Conservation (phyloP, 2,113 vertebrate species). For the Morone chrysops region DNA sequence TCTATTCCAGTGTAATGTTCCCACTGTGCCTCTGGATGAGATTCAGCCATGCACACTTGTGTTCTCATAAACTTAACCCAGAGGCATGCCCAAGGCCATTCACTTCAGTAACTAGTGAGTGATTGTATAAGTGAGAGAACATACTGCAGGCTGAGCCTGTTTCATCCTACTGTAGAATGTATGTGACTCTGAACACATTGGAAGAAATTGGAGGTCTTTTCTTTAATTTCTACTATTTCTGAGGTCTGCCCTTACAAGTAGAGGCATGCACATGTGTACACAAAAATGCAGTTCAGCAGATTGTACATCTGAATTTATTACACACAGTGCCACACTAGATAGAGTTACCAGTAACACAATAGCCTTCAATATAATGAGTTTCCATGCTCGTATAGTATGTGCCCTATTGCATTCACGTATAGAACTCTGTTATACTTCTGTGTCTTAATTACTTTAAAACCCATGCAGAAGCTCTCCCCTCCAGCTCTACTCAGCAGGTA, state of each 20-base stretch:
- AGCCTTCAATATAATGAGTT: neutral
- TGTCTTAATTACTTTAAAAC: slow-evolving; percentile 62
- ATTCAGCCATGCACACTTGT: slow-evolving; percentile 11
- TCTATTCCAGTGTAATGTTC: neutral
- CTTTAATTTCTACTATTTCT: neutral
- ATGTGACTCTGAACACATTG: too few relatives aligned
- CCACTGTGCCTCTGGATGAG: neutral
- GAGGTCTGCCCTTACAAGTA: neutral
- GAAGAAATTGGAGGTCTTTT: neutral
- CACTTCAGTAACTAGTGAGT: slow-evolving; percentile 2
- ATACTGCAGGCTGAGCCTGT: neutral
- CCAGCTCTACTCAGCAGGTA: slow-evolving; percentile 40
- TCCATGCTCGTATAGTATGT: neutral
- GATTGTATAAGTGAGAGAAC: slow-evolving; percentile 1
- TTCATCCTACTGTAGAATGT: neutral
- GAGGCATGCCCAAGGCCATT: slow-evolving; percentile 24
- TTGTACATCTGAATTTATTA: too few relatives aligned
- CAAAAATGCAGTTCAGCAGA: too few relatives aligned
- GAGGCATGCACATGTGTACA: neutral
- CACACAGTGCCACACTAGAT: too few relatives aligned
- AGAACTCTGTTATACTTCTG: slow-evolving; percentile 26
- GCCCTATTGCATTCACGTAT: neutral
- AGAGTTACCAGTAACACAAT: too few relatives aligned
- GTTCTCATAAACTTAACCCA: slow-evolving; percentile 32
- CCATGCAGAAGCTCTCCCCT: slow-evolving; percentile 36